phyloP scores from a whole-genome alignment of 2,797 vertebrate genomes.

The Emys orbicularis region DNA sequence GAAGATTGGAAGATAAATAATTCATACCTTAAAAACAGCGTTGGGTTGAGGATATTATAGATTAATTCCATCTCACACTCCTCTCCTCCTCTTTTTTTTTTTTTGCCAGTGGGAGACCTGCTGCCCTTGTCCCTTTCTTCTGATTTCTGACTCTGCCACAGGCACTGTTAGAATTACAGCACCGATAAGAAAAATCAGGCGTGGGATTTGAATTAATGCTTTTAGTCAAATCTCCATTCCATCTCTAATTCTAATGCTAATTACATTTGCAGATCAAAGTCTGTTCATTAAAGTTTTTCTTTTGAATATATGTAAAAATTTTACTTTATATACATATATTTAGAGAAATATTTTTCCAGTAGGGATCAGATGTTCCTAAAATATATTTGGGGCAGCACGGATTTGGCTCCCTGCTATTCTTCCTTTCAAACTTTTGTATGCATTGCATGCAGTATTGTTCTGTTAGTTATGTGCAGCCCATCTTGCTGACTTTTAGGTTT shows the following conservation, averaged over 20 bases:
- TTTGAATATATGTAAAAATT: constrained; percentile 77
- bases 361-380: constrained; percentile 38
- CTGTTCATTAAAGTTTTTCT: constrained; percentile 78
- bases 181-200: constrained; percentile 81
- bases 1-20: constrained; percentile 47
- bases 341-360: constrained; percentile 39
- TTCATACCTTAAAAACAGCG: constrained; percentile 29
- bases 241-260: constrained; percentile 85
- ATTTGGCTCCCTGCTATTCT: constrained; percentile 31
- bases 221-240: constrained; percentile 84
- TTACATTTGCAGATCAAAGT: constrained; percentile 85
- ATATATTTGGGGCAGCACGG: constrained; percentile 12
- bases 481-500: constrained; percentile 39
- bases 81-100: neutral
- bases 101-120: constrained; percentile 65
- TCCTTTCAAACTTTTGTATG: constrained; percentile 19
- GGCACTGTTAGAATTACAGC: constrained; percentile 77
- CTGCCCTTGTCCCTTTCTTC: constrained; percentile 70
- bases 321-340: constrained; percentile 68
- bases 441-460: constrained; percentile 28
- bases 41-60: constrained; percentile 53
- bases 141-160: constrained; percentile 77
- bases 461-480: constrained; percentile 50
- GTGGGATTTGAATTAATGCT: constrained; percentile 85
- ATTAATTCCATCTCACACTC: constrained; percentile 49